Conservation (phyloP, 2,797 vertebrate genomes). For the Avahi laniger region DNA sequence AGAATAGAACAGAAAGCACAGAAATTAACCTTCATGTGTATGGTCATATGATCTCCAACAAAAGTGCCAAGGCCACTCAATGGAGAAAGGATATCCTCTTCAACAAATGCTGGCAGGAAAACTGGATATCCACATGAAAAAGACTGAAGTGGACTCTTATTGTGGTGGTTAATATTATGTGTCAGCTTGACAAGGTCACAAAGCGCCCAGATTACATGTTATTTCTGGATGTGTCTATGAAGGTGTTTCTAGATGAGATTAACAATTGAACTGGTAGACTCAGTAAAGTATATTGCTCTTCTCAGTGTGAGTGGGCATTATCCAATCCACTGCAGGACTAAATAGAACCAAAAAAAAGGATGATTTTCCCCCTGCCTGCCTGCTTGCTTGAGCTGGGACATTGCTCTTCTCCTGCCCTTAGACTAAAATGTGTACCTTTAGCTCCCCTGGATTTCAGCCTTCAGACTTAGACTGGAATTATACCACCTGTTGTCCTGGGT, state of each 20-base stretch:
- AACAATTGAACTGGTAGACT: neutral
- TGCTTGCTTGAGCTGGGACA: neutral
- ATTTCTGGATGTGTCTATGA: neutral
- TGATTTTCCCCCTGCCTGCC: fast-evolving
- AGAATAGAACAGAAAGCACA: neutral
- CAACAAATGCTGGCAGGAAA: neutral
- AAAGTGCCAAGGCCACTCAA: neutral
- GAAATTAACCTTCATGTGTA: neutral
- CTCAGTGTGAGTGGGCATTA: neutral
- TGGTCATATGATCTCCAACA: neutral
- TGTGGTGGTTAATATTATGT: neutral
- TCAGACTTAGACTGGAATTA: neutral
- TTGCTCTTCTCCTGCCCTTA: neutral
- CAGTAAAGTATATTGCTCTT: neutral
- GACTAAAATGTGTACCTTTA: neutral
- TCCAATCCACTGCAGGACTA: neutral
- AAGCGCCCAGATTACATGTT: neutral
- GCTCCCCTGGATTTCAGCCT: neutral
- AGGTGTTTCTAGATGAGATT: neutral
- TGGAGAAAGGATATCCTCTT: neutral
- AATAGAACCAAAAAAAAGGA: neutral
- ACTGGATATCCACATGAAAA: neutral
- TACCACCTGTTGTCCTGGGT: neutral
- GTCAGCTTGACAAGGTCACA: neutral
- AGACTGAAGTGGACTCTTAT: neutral